Percentiles rank a stretch among this genome's conserved stretches.
phyloP scores from a whole-genome alignment of 2,888 invertebrate genomes.

The Dascillus cervinus region DNA sequence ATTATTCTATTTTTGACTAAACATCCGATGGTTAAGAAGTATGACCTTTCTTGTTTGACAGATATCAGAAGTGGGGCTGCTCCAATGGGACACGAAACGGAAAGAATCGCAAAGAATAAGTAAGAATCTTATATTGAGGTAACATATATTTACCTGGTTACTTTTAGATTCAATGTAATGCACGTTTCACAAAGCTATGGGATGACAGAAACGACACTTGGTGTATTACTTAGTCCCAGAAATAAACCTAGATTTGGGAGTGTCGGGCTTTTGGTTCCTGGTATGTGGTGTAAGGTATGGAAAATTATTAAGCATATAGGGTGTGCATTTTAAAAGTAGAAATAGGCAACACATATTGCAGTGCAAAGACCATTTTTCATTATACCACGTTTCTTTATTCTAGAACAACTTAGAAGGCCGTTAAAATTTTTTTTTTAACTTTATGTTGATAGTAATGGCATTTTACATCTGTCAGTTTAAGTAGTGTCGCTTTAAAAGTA shows the following conservation, averaged over 20 bases:
- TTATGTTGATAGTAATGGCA: no score
- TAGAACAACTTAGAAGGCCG: no score
- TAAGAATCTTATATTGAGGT: slow-evolving; percentile 21
- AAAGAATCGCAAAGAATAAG: slow-evolving; percentile 52
- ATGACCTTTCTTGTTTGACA: slow-evolving; percentile 64
- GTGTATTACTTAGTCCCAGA: slow-evolving; percentile 41
- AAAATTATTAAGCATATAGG: no score
- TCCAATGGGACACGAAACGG: slow-evolving; percentile 66
- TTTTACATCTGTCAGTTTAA: no score
- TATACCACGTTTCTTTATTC: no score
- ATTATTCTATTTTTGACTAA: slow-evolving; percentile 77
- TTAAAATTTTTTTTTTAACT: no score
- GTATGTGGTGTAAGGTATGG: slow-evolving; percentile 57
- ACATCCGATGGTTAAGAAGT: slow-evolving; percentile 67
- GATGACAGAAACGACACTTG: slow-evolving; percentile 70
- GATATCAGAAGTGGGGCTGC: slow-evolving; percentile 75
- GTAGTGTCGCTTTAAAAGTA: no score
- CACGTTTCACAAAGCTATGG: slow-evolving; percentile 61
- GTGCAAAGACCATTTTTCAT: no score
- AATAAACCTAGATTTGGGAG: slow-evolving; percentile 50
- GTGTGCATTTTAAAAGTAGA: no score
- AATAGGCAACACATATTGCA: no score
- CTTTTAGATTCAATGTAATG: slow-evolving; percentile 20
- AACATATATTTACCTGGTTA: slow-evolving; percentile 7
- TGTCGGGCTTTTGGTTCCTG: slow-evolving; percentile 60